Base-by-base conservation (phyloP, 2,888 invertebrate species). In the Sphaerophoria taeniata region DNA sequence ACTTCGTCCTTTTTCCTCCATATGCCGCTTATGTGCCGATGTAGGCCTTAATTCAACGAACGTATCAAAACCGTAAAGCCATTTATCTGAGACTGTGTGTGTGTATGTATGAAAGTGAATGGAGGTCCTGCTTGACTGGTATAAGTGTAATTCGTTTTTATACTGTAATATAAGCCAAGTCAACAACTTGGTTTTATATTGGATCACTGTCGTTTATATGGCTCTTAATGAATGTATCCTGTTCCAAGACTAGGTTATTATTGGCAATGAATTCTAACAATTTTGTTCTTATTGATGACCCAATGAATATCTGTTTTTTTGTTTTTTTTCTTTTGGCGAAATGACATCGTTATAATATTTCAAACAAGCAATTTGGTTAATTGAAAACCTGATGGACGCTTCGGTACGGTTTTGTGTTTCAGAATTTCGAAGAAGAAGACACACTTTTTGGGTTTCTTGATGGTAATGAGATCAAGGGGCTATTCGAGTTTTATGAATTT, bases 181-280 rank as follows among this genome's bases (percentile, higher is more conserved):
- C 76, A 80, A 85, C 84, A 72, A 81, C 72, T 81, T 77, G 76
- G 51, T 56, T 85, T 85, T 85, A 76, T 81, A 76, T 81, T 77
- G 76, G 72, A 69, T 67, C 70, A 56, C n/a, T 67, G 58, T 61
- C 51, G 60, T 76, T 72, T 67, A 67, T 45, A 31, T 12, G 47
- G 36, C 73, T 63, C 49, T 69, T 58, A 81, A 85, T 81, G 73
- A 81, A 85, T 81, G 76, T 69, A 69, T 81, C 73, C 75, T 77
- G 69, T 51, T 43, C 4, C 69, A 65, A 65, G 69, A 47, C 11
- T 63, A 61, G 76, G 69, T 77, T 73, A 76, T 85, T 81, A 81
- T 85, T 80, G 80, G 34, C 84, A 84, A 84, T 84, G 84, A 84
- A 85, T 85, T 85, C 72, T 76, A 34, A 53, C 73, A 81, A 77